A percentile compares a stretch with the other conserved stretches of the same genome.
Evolutionary conservation across 2,797 vertebrate genomes (phyloP).

Genomic region (Falco cherrug): DNA sequence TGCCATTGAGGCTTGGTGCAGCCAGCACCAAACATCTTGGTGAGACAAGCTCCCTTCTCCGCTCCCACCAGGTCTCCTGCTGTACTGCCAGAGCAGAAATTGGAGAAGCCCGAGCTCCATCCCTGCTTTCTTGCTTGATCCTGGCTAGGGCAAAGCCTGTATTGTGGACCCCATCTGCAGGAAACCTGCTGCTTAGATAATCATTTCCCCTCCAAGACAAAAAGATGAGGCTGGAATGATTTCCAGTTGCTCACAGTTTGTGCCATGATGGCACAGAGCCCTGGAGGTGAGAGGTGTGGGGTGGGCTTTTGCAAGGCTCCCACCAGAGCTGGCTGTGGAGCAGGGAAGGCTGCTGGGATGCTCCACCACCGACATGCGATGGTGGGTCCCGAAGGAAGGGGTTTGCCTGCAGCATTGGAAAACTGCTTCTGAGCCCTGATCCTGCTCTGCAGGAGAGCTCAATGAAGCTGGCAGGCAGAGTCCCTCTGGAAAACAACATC

Average conservation of each 20-base stretch:
- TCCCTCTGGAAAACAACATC: background rate
- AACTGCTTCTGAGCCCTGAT: background rate
- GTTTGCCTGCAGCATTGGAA: background rate
- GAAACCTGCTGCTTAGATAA: background rate
- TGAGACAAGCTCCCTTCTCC: background rate
- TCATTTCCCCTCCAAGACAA: background rate
- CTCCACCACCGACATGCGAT: background rate
- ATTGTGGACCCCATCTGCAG: accelerated
- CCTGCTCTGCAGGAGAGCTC: background rate
- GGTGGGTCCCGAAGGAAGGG: background rate
- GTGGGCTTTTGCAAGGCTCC: background rate
- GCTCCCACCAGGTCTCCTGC: accelerated
- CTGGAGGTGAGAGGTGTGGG: accelerated
- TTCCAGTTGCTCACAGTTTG: background rate
- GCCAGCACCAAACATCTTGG: accelerated
- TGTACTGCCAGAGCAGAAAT: background rate
- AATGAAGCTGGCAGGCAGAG: background rate
- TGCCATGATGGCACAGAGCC: accelerated
- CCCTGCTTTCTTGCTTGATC: background rate
- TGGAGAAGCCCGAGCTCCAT: background rate
- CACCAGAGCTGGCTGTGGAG: accelerated
- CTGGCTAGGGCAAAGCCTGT: background rate
- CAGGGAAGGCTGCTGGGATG: background rate
- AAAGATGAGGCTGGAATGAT: background rate
- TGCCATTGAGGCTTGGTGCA: background rate